Percentiles rank a stretch among this genome's conserved stretches.
phyloP scores from a whole-genome alignment of 2,113 vertebrate genomes.

The Carassius gibelio region DNA sequence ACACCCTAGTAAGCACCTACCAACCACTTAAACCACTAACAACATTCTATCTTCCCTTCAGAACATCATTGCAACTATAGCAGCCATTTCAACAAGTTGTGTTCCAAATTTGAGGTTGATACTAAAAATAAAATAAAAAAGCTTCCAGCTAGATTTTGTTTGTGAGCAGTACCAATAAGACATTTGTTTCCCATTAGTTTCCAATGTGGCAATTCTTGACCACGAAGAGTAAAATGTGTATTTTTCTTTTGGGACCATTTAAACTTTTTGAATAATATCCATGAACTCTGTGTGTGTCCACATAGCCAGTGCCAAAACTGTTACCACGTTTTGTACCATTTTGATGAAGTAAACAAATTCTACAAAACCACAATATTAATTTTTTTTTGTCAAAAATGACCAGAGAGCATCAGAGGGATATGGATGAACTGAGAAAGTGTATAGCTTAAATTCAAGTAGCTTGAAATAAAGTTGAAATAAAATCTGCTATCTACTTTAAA shows the following conservation, averaged over 20 bases:
- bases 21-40: too few species aligned
- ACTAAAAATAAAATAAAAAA: neutral
- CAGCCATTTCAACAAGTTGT: neutral
- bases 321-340: neutral
- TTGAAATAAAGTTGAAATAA: neutral
- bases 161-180: neutral
- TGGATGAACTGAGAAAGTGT: neutral
- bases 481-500: neutral
- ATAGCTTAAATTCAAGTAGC: neutral
- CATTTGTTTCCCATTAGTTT: neutral
- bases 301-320: neutral
- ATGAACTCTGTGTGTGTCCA: neutral
- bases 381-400: too few species aligned
- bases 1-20: too few species aligned
- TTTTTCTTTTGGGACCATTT: neutral
- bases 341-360: too few species aligned
- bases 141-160: neutral
- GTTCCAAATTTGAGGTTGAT: neutral
- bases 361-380: too few species aligned
- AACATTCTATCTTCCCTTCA: too few species aligned
- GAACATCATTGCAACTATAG: too few species aligned
- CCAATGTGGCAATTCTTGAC: neutral
- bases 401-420: too few species aligned
- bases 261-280: neutral
- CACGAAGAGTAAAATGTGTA: neutral